Evolutionary conservation across 2,113 vertebrate genomes (phyloP), one percentile per base, ranked within the genome.

Genomic region (Cranoglanis bouderius): DNA sequence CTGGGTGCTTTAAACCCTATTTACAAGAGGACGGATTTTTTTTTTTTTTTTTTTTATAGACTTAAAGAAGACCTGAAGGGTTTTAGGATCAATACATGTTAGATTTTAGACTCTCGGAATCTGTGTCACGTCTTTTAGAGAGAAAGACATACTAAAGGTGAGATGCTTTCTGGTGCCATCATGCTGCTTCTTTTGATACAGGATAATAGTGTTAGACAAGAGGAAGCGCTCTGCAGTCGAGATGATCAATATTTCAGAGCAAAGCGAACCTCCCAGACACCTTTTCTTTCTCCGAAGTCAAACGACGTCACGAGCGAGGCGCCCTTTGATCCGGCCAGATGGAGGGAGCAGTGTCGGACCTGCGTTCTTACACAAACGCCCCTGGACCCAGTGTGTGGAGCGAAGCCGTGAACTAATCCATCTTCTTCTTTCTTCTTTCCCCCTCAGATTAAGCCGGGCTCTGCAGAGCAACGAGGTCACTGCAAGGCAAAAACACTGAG

Each of bases 331-430:
- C 82, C 81, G 55, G 29, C 46, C 70, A 95, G 94, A 95, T 94
- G 95, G 94, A 94, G 88, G 88, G 89, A 92, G 90, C 94, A 21
- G 94, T 92, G 92, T 90, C 92, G 92, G 91, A 92, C 93, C 90
- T 90, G 87, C 86, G 89, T 85, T 93, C 93, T 92, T 87, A 86
- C 46, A 83, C 92, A 38, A 90, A 91, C 61, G 92, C 93, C 87
- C 92, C 91, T 89, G 92, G 92, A 93, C 92, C 75, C 90, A 49
- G 55, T 91, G 90, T 90, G 92, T 90, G 94, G 94, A 94, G 77
- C 90, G 91, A 93, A 92, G 84, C 78, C 38, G 51, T 90, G 94
- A 93, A 94, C 95, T 95, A 94, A 95, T 95, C 92, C 92, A 93
- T 94, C 93, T 93, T 93, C 75, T 90, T 92, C 77, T 92, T 90